phyloP scores from a whole-genome alignment of 2,113 vertebrate genomes.

The Emydocephalus ijimae region DNA sequence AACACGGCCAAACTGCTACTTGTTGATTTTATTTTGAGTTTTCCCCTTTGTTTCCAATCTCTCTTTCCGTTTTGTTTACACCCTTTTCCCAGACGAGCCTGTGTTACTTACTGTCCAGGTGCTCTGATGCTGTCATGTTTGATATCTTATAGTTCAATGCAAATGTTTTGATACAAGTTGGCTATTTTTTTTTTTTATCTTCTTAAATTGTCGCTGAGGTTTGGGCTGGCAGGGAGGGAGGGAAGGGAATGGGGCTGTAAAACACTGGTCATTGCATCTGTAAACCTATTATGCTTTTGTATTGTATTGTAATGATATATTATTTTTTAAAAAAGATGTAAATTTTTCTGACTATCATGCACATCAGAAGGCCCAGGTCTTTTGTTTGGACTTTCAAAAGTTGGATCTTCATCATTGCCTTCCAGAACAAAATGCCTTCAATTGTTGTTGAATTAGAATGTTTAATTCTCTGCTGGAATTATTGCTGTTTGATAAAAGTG shows the following conservation, averaged over 20 bases:
- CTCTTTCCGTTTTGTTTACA: conserved; percentile 51
- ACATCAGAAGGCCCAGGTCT: too few species aligned
- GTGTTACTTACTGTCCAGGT: conserved; percentile 44
- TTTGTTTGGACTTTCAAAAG: not conserved
- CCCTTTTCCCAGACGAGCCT: conserved; percentile 52
- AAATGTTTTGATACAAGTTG: not conserved
- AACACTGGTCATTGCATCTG: not conserved
- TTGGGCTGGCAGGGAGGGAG: not conserved
- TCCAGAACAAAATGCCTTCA: not conserved
- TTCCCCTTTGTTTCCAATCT: conserved; percentile 27
- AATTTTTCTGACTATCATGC: not conserved
- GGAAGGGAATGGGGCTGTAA: not conserved
- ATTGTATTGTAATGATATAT: not conserved
- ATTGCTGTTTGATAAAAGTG: not conserved
- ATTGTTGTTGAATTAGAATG: not conserved
- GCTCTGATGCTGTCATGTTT: conserved; percentile 32
- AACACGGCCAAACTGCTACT: conserved; percentile 73
- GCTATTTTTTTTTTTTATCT: not conserved
- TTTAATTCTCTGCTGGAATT: not conserved
- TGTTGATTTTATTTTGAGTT: conserved; percentile 55
- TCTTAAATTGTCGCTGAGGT: not conserved
- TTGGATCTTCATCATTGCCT: not conserved
- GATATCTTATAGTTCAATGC: not conserved
- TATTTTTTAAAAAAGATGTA: not conserved
- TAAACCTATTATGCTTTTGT: not conserved